Evolutionary conservation across 2,888 invertebrate genomes (phyloP), one percentile per base, ranked within the genome.

Genomic region (Reticulitermes lucifugus): DNA sequence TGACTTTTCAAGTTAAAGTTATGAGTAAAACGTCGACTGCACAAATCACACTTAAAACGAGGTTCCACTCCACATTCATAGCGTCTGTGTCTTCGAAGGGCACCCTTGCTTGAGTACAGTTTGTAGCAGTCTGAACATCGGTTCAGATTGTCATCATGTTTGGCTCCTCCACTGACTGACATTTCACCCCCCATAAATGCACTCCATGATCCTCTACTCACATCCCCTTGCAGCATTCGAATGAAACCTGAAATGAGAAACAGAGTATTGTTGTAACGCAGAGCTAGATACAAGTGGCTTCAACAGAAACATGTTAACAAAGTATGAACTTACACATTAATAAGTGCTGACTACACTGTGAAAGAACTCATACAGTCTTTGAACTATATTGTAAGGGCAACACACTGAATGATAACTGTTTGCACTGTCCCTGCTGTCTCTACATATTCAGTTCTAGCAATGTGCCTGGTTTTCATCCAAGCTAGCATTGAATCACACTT

Each of bases 81-180:
- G 92, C 94, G 95, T 91, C 96, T 96, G 91, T 96, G 96, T 9
- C 96, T 93, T 21, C 96, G 93, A 92, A 96, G 93, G 86, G 96
- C 96, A 81, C 96, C 96, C 91, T 96, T 96, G 96, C 96, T 96
- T 89, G 96, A 94, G 91, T 97, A 97, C 88, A 95, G 93, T 91
- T 96, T 96, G 87, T 96, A 96, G 91, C 97, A 97, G 90, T 96
- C 96, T 83, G 96, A 93, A 89, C 96, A 96, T 90, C 46, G 25
- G n/a, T 77, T 35, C 4, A 51, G 29, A 2, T 43, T 70, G 46
- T 18, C 60, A 22, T 41, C 46, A 25, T 4, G 3, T 14, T 65
- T 25, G n/a, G 43, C n/a, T 46, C 65, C 25, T 25, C 65, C 12
- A 14, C 73, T 35, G 29, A 41, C 21, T 12, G 10, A 14, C 14